Evolutionary conservation across 2,888 invertebrate species (phyloP), one percentile per base, ranked within the genome.

Genomic region (Cylloceria caligata): DNA sequence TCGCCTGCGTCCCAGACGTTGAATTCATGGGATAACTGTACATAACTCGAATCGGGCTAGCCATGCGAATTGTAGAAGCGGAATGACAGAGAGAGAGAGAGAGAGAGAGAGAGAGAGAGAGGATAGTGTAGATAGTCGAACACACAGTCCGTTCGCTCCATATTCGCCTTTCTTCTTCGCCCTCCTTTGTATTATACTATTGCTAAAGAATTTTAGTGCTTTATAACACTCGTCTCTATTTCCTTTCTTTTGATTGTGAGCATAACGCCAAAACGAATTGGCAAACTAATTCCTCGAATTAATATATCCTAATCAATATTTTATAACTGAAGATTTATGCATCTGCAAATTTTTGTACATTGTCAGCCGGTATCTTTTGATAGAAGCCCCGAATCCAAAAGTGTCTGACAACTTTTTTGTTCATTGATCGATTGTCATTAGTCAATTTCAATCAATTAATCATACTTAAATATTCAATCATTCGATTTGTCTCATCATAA

Each of bases 1-100:
- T 57, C 1, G 57, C n/a, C 16, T 11, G 13, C 16, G 57, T n/a
- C 16, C n/a, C 57, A 30, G 16, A 30, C 36, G 62, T 39, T 62
- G 36, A 36, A 39, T 62, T 39, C 36, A 9, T 19, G 36, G 60
- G 72, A 81, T 76, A 81, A 81, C 80, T 81, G 80, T 81, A 81
- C 27, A 81, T 72, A 27, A 55, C 34, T 71, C 42, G 60, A 80
- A 74, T 80, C 80, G 80, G 60, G 67, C 57, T 75, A 67, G 71
- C 71, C 71, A 81, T 72, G 80, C 80, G 76, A 81, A 76, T 76
- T 62, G 72, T 60, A 24, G 42, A 45, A 55, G 39, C 21, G 52
- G 11, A 2, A 3, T 42, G 9, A 24, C 42, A 19, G 13, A 30
- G 27, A 3, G 27, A 45, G 57, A 67, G 45, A 34, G 47, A 69